These are phyloP conservation scores for Myripristis murdjan DNA, from an alignment of 2,797 vertebrate genomes.

Conservation along the genomic window DNA sequence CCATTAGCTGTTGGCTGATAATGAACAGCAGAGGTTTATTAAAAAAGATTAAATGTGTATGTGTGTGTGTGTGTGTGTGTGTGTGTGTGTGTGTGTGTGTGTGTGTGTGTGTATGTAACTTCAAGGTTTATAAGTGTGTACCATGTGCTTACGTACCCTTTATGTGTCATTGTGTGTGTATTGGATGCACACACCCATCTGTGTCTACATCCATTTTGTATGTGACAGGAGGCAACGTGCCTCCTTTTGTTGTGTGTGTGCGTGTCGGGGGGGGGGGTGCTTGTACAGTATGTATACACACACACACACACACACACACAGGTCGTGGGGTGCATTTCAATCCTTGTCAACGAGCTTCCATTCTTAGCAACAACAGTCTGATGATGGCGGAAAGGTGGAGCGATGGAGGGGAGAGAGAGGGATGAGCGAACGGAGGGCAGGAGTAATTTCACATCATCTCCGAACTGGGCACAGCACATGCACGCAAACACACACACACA, in stretches of 20 bases:
- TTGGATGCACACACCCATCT: not conserved
- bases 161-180: constrained; percentile 6
- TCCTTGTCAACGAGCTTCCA: constrained; percentile 58
- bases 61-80: constrained; percentile 11
- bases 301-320: not conserved
- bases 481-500: constrained; percentile 11
- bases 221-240: not conserved
- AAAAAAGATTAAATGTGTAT: constrained; percentile 27
- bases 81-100: constrained; percentile 15
- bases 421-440: constrained; percentile 10
- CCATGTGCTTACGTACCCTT: constrained; percentile 17
- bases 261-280: no score
- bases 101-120: constrained; percentile 1
- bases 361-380: constrained; percentile 44
- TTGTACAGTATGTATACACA: constrained; percentile 6
- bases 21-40: no score
- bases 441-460: constrained; percentile 49
- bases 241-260: constrained; percentile 14
- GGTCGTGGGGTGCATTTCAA: constrained; percentile 37
- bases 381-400: not conserved
- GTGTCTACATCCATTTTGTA: constrained; percentile 6
- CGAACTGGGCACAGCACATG: constrained; percentile 1
- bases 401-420: constrained; percentile 6
- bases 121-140: constrained; percentile 7
- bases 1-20: no score